phyloP scores from a whole-genome alignment of 92 coral and sea anemone species.

The Actinernus sp. region DNA sequence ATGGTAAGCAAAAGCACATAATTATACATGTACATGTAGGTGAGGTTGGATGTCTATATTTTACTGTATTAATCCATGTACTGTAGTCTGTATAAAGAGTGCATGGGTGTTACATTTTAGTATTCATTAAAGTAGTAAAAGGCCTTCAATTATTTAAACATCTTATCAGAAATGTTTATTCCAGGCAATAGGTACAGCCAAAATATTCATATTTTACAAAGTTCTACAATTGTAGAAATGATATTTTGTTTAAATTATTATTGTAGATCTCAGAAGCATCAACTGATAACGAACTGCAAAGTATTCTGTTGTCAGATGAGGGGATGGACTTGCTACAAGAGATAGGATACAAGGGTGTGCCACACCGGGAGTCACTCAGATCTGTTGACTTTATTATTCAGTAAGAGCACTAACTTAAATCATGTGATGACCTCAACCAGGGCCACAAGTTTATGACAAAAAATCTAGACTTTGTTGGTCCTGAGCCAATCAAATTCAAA shows the following conservation, averaged over 20 bases:
- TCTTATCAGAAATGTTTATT: conserved; percentile 5
- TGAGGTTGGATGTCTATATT: too few relatives aligned
- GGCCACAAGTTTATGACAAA: too few relatives aligned
- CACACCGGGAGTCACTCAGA: conserved; percentile 22
- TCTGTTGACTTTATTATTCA: conserved; percentile 18
- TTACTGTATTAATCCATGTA: too few relatives aligned
- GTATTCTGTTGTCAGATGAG: conserved; percentile 18
- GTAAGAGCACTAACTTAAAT: conserved; percentile 30
- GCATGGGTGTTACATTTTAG: too few relatives aligned
- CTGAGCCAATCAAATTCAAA: too few relatives aligned
- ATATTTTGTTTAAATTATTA: too few relatives aligned
- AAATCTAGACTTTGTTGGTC: too few relatives aligned
- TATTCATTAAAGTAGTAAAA: conserved; percentile 4
- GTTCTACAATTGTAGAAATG: too few relatives aligned
- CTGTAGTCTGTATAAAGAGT: too few relatives aligned
- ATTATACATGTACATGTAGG: too few relatives aligned
- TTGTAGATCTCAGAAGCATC: conserved; percentile 14
- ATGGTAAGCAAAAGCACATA: too few relatives aligned
- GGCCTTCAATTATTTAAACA: background rate
- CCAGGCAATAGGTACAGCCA: conserved; percentile 11
- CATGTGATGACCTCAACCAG: too few relatives aligned
- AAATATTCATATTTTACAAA: background rate
- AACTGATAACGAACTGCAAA: conserved; percentile 9
- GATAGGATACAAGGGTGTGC: conserved; percentile 43
- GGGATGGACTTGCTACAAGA: conserved; percentile 42